Evolutionary conservation across 1,140 invertebrate species (phyloP).

Genomic region (Pseudomyrmex flavicornis): DNA sequence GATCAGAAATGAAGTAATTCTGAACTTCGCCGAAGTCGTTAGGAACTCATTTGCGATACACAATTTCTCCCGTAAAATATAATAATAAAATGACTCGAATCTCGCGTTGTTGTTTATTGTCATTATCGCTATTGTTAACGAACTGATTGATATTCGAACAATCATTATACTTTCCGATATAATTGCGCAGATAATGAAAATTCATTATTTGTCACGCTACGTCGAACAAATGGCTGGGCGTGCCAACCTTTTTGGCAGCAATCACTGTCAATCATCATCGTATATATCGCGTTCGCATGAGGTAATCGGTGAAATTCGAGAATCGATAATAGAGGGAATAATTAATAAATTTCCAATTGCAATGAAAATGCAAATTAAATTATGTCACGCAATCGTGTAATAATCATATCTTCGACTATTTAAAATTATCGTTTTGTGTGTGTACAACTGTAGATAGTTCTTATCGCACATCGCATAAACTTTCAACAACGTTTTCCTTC

Average conservation of each 20-base stretch:
- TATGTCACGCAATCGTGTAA: conserved; percentile 27
- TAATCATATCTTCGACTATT: conserved; percentile 10
- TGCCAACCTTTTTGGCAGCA: conserved; percentile 43
- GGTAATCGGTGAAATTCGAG: conserved; percentile 50
- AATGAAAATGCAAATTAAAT: conserved; percentile 46
- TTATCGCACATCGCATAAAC: neutral
- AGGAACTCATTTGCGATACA: conserved; percentile 73
- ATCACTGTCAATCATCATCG: conserved; percentile 52
- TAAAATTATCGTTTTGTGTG: conserved; percentile 25
- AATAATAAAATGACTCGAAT: neutral
- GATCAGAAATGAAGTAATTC: conserved; percentile 48
- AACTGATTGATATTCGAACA: conserved; percentile 39
- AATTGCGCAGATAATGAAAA: conserved; percentile 8
- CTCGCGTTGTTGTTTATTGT: neutral
- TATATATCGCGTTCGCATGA: conserved; percentile 25
- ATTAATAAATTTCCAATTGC: conserved; percentile 53
- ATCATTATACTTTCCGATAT: conserved; percentile 32
- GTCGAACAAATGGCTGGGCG: conserved; percentile 21
- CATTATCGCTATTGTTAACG: neutral
- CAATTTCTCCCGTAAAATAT: conserved; percentile 53
- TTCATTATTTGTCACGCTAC: conserved; percentile 36
- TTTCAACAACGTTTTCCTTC: neutral
- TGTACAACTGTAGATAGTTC: neutral
- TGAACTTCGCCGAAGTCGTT: conserved; percentile 54
- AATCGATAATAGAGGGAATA: conserved; percentile 42